A percentile compares a stretch with the other conserved stretches of the same genome.
phyloP scores from a whole-genome alignment of 2,113 vertebrate genomes.

The Chloropsis cyanopogon region DNA sequence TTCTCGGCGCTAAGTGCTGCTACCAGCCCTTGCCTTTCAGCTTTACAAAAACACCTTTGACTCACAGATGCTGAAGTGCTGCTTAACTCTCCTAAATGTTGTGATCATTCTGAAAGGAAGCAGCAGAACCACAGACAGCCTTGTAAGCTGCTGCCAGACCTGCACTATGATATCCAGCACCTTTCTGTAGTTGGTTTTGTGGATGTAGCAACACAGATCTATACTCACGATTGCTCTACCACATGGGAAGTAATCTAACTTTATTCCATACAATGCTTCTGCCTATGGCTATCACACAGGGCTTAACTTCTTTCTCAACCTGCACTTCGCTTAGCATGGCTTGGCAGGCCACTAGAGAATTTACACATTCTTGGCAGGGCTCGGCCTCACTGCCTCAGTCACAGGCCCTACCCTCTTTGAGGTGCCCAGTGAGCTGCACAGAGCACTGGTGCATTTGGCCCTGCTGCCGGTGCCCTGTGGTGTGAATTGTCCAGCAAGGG shows the following conservation, averaged over 20 bases:
- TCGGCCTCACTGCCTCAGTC: neutral
- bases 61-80: neutral
- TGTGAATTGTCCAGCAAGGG: fast-evolving
- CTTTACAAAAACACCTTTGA: neutral
- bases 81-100: neutral
- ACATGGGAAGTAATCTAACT: neutral
- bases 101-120: neutral
- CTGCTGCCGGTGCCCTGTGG: fast-evolving
- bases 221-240: neutral
- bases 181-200: fast-evolving
- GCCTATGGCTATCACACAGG: neutral
- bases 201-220: neutral
- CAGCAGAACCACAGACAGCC: neutral
- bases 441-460: neutral
- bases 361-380: neutral
- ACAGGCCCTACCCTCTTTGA: neutral
- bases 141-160: neutral
- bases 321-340: neutral
- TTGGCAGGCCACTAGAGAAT: neutral
- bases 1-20: neutral
- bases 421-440: neutral
- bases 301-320: neutral
- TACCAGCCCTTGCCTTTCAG: neutral
- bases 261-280: neutral
- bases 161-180: neutral